phyloP scores from a whole-genome alignment of 2,888 invertebrate species.

The Cartodere bifasciata region DNA sequence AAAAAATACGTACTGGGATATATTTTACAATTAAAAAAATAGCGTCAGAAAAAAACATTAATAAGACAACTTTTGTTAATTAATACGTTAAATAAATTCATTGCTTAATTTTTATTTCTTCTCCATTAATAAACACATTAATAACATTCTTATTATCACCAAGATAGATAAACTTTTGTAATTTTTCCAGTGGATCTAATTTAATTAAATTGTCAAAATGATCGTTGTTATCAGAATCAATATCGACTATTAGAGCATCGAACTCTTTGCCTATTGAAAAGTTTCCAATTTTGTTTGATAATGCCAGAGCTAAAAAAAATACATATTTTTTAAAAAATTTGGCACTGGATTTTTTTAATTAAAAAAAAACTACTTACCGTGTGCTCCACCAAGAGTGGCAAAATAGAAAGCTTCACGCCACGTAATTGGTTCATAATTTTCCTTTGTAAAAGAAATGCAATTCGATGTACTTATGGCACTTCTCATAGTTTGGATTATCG shows the following conservation, averaged over 20 bases:
- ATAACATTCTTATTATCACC: constrained; percentile 76
- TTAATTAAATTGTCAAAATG: constrained; percentile 39
- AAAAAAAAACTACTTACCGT: constrained; percentile 38
- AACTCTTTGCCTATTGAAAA: constrained; percentile 73
- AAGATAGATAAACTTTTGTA: constrained; percentile 64
- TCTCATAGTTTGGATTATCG: constrained; percentile 64
- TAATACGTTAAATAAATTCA: too few relatives aligned
- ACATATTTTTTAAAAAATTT: constrained; percentile 1
- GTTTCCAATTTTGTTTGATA: constrained; percentile 66
- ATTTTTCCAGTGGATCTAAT: constrained; percentile 42
- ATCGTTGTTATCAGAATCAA: constrained; percentile 38
- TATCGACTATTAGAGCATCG: constrained; percentile 70
- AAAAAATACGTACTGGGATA: too few relatives aligned
- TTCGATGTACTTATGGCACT: constrained; percentile 62
- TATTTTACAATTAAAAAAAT: too few relatives aligned
- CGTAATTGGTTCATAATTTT: constrained; percentile 39
- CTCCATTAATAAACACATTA: constrained; percentile 64
- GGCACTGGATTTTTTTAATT: background rate
- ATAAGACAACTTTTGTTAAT: too few relatives aligned
- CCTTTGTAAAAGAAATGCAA: constrained; percentile 44
- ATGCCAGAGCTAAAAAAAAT: constrained; percentile 50
- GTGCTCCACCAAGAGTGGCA: constrained; percentile 78
- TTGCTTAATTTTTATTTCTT: constrained; percentile 36
- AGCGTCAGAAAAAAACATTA: too few relatives aligned
- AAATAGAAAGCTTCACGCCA: constrained; percentile 70